Base-by-base conservation (phyloP, 2,888 invertebrate species). In the Tetragonula carbonaria region DNA sequence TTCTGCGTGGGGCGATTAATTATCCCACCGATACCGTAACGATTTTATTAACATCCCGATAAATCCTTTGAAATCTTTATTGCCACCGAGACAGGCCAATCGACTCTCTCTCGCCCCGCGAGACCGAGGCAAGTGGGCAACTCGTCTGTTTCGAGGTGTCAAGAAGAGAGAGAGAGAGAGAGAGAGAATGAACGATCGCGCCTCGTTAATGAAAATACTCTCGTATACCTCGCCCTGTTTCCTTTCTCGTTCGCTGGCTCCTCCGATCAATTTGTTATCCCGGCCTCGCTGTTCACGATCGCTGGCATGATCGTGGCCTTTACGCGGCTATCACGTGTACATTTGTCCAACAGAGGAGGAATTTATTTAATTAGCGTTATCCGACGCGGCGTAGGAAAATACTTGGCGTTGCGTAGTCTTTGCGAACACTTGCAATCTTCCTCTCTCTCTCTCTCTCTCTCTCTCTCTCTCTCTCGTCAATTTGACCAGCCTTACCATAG, bases 61-160 rank as follows among this genome's bases (percentile, higher is more conserved):
- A 45, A 70, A 70, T 83, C 84, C 63, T 55, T 73, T 76, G 84
- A 84, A 84, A 83, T 77, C 62, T 83, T 84, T 83, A 83, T 83
- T 68, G 83, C 77, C 84, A 66, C 67, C 55, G 67, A 21, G 82
- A 63, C 82, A 74, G 57, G 70, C 81, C 55, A 74, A 81, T 68
- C 74, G 67, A 67, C 38, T 53, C 45, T 28, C 50, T 45, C 45
- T 8, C 45, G 8, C 0, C 8, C 38, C 38, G 38, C 38, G 38
- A 38, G 38, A 8, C 38, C 38, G 38, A 38, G 38, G 38, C 8
- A 38, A 38, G 38, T 38, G 38, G 38, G 38, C 38, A 38, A 8
- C 38, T 28, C 28, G 38, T 38, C 8, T 38, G 38, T 38, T 38
- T 38, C 38, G 38, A 38, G 38, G 38, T 38, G 38, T 38, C 38